These are phyloP conservation scores for Peromyscus polionotus DNA, from an alignment of 2,113 vertebrate species.

Conservation along the genomic window DNA sequence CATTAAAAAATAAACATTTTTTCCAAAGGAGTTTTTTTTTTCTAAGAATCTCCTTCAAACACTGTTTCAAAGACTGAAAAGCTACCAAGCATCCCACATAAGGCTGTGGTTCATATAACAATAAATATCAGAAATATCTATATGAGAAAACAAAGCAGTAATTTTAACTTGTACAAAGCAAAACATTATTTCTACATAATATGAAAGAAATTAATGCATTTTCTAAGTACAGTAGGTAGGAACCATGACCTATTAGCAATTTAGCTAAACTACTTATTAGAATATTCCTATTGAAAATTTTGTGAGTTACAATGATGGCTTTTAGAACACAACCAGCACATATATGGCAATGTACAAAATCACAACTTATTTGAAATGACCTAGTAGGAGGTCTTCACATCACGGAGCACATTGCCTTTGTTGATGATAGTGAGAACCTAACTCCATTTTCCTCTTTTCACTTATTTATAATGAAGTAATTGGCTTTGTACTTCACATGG, in stretches of 20 bases:
- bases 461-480: not conserved
- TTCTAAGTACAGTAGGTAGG: constrained; percentile 23
- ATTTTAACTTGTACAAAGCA: constrained; percentile 27
- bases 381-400: not conserved
- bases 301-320: not conserved
- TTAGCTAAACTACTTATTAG: not conserved
- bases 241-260: constrained; percentile 16
- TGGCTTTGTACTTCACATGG: not conserved
- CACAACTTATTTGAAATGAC: not conserved
- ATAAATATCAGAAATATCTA: constrained; percentile 4
- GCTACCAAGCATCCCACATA: not conserved
- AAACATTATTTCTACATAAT: not conserved
- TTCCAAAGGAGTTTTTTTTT: not conserved
- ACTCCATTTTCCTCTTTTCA: not conserved
- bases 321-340: not conserved
- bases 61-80: not conserved
- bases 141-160: constrained; percentile 22
- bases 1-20: constrained; percentile 28
- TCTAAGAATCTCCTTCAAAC: not conserved
- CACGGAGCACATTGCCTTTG: not conserved
- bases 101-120: not conserved
- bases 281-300: constrained; percentile 33
- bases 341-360: not conserved
- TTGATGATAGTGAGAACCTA: not conserved
- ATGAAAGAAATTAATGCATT: constrained; percentile 41